phyloP scores from a whole-genome alignment of 1,140 invertebrate species.

The Limonius californicus region DNA sequence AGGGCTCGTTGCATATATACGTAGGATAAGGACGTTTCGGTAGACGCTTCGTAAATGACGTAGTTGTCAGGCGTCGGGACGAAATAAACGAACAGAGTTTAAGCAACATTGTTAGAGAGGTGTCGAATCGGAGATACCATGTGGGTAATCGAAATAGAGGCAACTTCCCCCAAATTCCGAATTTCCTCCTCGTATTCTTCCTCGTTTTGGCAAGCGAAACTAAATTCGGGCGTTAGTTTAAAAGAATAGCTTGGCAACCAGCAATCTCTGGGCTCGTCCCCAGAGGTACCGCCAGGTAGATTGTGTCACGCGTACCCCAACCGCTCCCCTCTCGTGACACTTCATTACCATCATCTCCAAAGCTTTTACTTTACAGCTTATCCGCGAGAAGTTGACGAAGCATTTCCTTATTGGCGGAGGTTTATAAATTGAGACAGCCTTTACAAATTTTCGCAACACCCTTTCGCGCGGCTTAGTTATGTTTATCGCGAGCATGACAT shows the following conservation, averaged over 20 bases:
- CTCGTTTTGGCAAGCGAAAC: too few relatives aligned
- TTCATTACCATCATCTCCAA: constrained; percentile 8
- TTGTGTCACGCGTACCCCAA: background rate
- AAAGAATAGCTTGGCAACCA: constrained; percentile 5
- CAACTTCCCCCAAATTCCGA: too few relatives aligned
- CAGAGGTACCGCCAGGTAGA: constrained; percentile 5
- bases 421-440: too few relatives aligned
- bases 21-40: background rate
- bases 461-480: background rate
- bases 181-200: too few relatives aligned
- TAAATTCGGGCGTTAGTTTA: background rate
- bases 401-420: too few relatives aligned
- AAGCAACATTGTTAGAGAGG: too few relatives aligned
- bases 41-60: too few relatives aligned
- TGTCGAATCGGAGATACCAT: too few relatives aligned
- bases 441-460: background rate
- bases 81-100: too few relatives aligned
- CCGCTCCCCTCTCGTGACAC: background rate
- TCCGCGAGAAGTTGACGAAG: background rate
- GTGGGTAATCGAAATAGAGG: too few relatives aligned
- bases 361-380: background rate
- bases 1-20: background rate
- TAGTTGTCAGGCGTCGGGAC: too few relatives aligned
- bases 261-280: background rate
- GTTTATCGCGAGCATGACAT: background rate